Evolutionary conservation across 2,113 vertebrate species (phyloP), one percentile per base, ranked within the genome.

Genomic region (Phycodurus eques): DNA sequence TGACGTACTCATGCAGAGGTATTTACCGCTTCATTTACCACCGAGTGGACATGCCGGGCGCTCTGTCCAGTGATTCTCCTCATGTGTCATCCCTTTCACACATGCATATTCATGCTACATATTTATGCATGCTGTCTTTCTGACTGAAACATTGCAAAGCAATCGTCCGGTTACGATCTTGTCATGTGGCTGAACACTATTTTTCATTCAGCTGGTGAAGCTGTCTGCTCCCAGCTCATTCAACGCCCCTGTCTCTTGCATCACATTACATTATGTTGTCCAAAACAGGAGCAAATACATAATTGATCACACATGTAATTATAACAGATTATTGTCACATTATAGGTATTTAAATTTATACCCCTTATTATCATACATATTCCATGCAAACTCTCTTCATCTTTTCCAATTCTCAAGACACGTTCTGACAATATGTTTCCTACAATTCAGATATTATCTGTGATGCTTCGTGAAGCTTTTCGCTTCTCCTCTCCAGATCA

Each of bases 391-490:
- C 76, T 64, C 62, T 88, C 79, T 78, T 49, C 77, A 79, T 74
- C 75, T 72, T 76, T 83, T 78, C 74, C 64, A 46, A 72, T 80
- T 69, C 73, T 67, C 72, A 70, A 75, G 81, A 75, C 86, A 79
- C 87, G 72, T 77, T 82, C 78, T 70, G 79, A 78, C 67, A 82
- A 79, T 69, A 67, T 75, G 68, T 63, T 88, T 80, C 72, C 76
- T 85, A 83, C 86, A 85, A 83, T 92, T 53, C 87, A 91, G 71
- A 79, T 70, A 73, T 86, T 82, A 84, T 89, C 85, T 76, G 70
- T 86, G 86, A 92, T 93, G 89, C 89, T 89, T 90, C 78, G 89
- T 89, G 80, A 83, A 80, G 83, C 60, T 57, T 35, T 7, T 33
- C 27, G 4, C 47, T 2, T 80, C 67, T 59, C 73, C 76, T 82